Evolutionary conservation across 2,113 vertebrate species (phyloP).

Genomic region (Laticauda colubrina): DNA sequence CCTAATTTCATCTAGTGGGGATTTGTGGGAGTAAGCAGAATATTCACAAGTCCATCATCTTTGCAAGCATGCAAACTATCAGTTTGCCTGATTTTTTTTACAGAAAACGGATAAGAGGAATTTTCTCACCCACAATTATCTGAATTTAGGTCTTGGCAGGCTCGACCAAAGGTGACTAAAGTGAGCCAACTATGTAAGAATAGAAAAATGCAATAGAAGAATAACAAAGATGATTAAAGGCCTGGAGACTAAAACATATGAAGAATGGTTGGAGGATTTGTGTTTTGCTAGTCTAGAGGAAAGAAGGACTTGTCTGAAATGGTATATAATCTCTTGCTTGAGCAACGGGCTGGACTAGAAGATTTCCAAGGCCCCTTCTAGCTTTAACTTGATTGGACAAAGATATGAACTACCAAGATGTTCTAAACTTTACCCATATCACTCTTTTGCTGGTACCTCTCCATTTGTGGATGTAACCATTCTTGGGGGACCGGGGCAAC

Average conservation of each 20-base stretch:
- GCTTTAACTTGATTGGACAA: too few relatives aligned
- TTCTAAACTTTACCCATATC: not conserved
- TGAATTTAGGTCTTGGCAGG: not conserved
- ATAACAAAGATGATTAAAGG: too few relatives aligned
- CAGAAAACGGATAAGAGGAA: not conserved
- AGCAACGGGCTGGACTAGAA: too few relatives aligned
- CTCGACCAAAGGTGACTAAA: not conserved
- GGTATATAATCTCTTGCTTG: too few relatives aligned
- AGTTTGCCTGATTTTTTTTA: not conserved
- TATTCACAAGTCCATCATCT: not conserved
- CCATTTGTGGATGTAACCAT: not conserved
- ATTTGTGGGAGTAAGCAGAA: not conserved
- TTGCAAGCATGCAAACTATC: not conserved
- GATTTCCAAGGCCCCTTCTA: too few relatives aligned
- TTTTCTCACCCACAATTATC: not conserved
- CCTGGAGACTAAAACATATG: too few relatives aligned
- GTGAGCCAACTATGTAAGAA: not conserved
- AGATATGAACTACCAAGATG: not conserved
- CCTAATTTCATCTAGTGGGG: too few relatives aligned
- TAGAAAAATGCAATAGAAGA: too few relatives aligned
- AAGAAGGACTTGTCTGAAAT: too few relatives aligned
- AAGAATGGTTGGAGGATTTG: too few relatives aligned
- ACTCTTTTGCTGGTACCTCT: not conserved
- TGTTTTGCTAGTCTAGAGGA: too few relatives aligned
- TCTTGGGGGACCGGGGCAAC: too few relatives aligned